These are phyloP conservation scores for Keiferia lycopersicella DNA, from an alignment of 2,888 invertebrate species.

Conservation along the genomic window DNA sequence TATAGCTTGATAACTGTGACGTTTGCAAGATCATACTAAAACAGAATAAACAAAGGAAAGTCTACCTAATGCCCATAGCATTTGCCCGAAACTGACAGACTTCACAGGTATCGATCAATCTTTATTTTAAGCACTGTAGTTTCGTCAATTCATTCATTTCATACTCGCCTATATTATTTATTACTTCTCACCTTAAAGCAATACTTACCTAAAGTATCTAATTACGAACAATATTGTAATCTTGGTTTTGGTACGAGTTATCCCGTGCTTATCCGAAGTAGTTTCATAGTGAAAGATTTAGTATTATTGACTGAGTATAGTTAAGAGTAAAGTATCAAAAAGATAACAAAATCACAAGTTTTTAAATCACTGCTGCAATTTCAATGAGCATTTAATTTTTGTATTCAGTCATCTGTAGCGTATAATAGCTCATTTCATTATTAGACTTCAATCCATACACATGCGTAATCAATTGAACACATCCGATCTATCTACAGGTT, in stretches of 20 bases:
- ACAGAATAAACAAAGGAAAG: too few species aligned
- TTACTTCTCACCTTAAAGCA: slow-evolving; percentile 20
- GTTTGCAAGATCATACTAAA: too few species aligned
- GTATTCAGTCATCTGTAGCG: slow-evolving; percentile 29
- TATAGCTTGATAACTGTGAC: too few species aligned
- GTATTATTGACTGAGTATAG: slow-evolving; percentile 75
- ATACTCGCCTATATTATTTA: slow-evolving; percentile 38
- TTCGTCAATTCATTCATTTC: too few species aligned
- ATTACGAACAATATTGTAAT: not conserved
- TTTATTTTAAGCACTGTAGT: too few species aligned
- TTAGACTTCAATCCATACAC: not conserved
- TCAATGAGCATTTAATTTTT: slow-evolving; percentile 73
- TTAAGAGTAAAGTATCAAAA: slow-evolving; percentile 61
- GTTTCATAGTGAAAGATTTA: slow-evolving; percentile 32
- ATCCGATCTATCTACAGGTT: not conserved
- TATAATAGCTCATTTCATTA: not conserved
- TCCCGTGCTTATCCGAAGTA: slow-evolving; percentile 26
- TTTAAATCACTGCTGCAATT: slow-evolving; percentile 59
- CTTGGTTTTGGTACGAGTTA: slow-evolving; percentile 17
- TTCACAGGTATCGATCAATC: too few species aligned
- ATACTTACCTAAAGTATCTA: not conserved
- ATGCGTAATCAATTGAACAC: slow-evolving; percentile 3
- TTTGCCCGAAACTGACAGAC: too few species aligned
- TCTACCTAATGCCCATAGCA: too few species aligned
- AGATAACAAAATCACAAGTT: slow-evolving; percentile 46